Conservation (phyloP, 1,140 invertebrate species). For the Monochamus saltuarius region DNA sequence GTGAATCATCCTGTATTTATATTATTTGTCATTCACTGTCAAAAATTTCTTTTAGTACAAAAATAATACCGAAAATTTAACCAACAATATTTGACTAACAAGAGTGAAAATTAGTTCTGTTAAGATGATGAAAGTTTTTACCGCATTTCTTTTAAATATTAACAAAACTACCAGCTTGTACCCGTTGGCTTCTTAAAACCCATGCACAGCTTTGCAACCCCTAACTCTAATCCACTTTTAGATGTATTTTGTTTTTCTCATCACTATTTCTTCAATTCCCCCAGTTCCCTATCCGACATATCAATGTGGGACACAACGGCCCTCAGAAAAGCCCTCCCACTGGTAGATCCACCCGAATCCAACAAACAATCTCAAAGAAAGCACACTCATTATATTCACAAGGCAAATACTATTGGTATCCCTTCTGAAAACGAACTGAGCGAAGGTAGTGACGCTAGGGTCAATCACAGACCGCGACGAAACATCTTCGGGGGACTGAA, state of each 20-base stretch:
- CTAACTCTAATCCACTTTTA: too few relatives aligned
- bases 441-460: constrained; percentile 25
- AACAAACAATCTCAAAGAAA: constrained; percentile 40
- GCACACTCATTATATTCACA: constrained; percentile 49
- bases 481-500: constrained; percentile 45
- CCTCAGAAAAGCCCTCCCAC: constrained; percentile 39
- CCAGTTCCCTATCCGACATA: constrained; percentile 35
- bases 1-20: too few relatives aligned
- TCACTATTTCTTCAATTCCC: constrained; percentile 28
- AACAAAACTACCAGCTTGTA: too few relatives aligned
- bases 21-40: too few relatives aligned
- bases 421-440: constrained; percentile 51
- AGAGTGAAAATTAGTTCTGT: too few relatives aligned
- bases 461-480: constrained; percentile 32
- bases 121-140: too few relatives aligned
- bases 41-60: too few relatives aligned
- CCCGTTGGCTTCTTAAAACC: too few relatives aligned
- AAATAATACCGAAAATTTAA: too few relatives aligned
- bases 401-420: constrained; percentile 63
- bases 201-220: too few relatives aligned
- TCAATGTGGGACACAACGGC: constrained; percentile 35
- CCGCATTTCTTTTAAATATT: too few relatives aligned
- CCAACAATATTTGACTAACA: too few relatives aligned
- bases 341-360: constrained; percentile 27
- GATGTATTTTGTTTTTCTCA: constrained; percentile 35